Conservation (phyloP, 2,888 invertebrate species). For the Trileptium ribeirensis region DNA sequence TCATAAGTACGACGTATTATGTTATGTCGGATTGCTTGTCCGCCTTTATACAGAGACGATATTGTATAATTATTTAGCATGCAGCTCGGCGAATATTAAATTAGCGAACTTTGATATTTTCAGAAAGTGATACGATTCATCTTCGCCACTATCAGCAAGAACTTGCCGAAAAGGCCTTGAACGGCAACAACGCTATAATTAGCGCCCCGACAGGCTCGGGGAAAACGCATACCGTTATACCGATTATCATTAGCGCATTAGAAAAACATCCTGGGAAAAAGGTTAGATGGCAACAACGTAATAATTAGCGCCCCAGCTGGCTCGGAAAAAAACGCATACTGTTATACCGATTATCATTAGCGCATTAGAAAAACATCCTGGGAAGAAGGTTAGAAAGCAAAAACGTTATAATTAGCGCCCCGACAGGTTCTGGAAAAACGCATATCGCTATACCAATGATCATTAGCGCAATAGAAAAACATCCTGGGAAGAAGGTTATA, state of each 20-base stretch:
- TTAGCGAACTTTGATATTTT: no score
- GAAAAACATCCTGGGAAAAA: not conserved
- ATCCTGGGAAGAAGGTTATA: not conserved
- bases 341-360: slow-evolving; percentile 22
- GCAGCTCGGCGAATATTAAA: no score
- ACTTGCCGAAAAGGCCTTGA: slow-evolving; percentile 39
- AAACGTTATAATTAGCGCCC: slow-evolving; percentile 52
- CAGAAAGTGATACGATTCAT: no score
- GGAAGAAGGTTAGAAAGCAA: slow-evolving; percentile 26
- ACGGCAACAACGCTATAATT: slow-evolving; percentile 49
- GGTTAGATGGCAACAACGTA: not conserved
- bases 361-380: not conserved
- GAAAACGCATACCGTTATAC: slow-evolving; percentile 49
- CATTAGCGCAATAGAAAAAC: not conserved
- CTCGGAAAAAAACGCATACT: slow-evolving; percentile 53
- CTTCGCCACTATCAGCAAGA: slow-evolving; percentile 46
- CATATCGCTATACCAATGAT: slow-evolving; percentile 39
- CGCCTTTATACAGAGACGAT: no score
- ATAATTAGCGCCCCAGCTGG: no score
- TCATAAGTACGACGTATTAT: no score
- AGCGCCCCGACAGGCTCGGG: slow-evolving; percentile 53
- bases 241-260: not conserved
- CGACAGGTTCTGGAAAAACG: slow-evolving; percentile 54
- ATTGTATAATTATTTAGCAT: no score
- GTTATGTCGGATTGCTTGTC: no score